phyloP scores from a whole-genome alignment of 2,888 invertebrate genomes.

The Heliconius ismenius region DNA sequence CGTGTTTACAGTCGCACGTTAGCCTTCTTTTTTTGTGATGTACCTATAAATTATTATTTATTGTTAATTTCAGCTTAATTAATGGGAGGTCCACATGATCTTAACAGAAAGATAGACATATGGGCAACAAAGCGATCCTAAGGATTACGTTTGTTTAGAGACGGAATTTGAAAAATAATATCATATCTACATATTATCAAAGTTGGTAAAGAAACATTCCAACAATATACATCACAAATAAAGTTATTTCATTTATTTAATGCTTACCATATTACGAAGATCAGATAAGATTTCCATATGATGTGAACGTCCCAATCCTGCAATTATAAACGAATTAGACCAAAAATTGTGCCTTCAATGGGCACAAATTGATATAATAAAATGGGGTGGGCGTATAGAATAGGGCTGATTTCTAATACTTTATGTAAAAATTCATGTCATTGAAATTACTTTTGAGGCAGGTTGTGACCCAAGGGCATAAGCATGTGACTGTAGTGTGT shows the following conservation, averaged over 20 bases:
- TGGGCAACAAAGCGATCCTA: no score
- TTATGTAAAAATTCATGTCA: not conserved
- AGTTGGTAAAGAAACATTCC: slow-evolving; percentile 6
- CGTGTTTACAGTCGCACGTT: no score
- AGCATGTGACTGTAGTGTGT: not conserved
- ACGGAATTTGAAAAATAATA: not conserved
- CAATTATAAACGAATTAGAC: slow-evolving; percentile 81
- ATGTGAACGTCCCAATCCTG: slow-evolving; percentile 66
- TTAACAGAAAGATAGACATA: no score
- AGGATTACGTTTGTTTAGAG: no score
- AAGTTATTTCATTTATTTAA: slow-evolving; percentile 42
- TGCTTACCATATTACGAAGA: slow-evolving; percentile 40
- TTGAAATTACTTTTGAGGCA: not conserved
- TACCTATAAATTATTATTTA: no score
- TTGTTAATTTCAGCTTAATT: no score
- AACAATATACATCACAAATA: slow-evolving; percentile 34
- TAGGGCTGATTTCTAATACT: slow-evolving; percentile 45
- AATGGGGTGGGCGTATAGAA: slow-evolving; percentile 59
- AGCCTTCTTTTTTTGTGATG: no score
- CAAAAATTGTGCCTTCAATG: slow-evolving; percentile 78
- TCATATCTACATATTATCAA: not conserved
- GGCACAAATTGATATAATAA: slow-evolving; percentile 82
- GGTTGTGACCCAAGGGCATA: not conserved
- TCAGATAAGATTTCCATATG: slow-evolving; percentile 70
- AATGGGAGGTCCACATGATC: no score